These are phyloP conservation scores for Calliopsis andreniformis DNA, from an alignment of 1,140 invertebrate species.

Conservation along the genomic window DNA sequence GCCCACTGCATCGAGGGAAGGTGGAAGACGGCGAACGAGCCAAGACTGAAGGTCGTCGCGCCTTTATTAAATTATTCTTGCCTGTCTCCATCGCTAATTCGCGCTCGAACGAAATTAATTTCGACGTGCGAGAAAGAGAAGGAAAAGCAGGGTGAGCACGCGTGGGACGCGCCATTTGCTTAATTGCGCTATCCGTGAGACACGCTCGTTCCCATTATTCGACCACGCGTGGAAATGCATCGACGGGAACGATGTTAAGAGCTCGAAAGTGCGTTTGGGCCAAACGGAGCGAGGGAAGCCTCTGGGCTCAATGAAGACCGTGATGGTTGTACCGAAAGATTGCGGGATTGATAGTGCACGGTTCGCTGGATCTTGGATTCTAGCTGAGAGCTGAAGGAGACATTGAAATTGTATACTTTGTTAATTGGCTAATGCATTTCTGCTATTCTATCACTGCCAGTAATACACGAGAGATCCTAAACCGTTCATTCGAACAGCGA, in stretches of 20 bases:
- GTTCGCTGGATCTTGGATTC: too few species aligned
- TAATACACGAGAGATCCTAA: too few species aligned
- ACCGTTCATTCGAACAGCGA: too few species aligned
- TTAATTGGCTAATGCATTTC: too few species aligned
- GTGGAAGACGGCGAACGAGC: constrained; percentile 6
- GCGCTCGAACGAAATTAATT: constrained; percentile 35
- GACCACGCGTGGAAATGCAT: constrained; percentile 54
- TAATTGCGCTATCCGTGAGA: constrained; percentile 66
- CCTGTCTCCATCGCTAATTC: neutral
- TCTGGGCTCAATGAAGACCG: too few species aligned
- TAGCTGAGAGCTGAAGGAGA: too few species aligned
- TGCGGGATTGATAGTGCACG: too few species aligned
- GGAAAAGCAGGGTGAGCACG: constrained; percentile 43
- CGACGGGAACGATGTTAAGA: constrained; percentile 16
- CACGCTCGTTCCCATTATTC: constrained; percentile 58
- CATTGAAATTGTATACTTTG: too few species aligned
- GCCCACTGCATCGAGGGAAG: neutral
- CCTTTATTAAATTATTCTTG: constrained; percentile 24
- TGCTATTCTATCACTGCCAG: too few species aligned
- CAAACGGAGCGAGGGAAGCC: neutral
- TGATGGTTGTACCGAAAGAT: too few species aligned
- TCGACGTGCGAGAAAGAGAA: neutral
- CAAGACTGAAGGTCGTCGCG: neutral
- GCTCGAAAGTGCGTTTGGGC: neutral
- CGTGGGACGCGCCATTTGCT: constrained; percentile 68